phyloP scores from a whole-genome alignment of 2,797 vertebrate species.

The Taeniopygia guttata region DNA sequence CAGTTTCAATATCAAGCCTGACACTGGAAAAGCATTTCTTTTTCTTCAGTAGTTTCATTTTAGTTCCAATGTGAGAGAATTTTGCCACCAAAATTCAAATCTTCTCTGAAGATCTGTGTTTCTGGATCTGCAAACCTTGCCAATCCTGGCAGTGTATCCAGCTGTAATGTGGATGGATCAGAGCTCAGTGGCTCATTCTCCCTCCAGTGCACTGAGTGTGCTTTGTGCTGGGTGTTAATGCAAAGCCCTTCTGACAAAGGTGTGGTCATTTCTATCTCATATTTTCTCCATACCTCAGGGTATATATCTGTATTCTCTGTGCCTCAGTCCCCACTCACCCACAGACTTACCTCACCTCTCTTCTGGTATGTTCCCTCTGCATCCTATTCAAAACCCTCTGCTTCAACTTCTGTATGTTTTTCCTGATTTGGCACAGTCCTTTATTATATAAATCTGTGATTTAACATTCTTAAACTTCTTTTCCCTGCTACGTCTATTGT shows the following conservation, averaged over 20 bases:
- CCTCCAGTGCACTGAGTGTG: neutral
- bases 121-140: neutral
- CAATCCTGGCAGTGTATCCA: neutral
- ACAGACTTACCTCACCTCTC: neutral
- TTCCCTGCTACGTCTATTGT: neutral
- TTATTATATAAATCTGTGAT: neutral
- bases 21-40: neutral
- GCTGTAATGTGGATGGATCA: neutral
- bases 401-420: neutral
- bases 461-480: neutral
- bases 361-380: neutral
- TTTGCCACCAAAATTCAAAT: neutral
- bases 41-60: neutral
- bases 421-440: neutral
- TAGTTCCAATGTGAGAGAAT: neutral
- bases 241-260: neutral
- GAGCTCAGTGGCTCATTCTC: neutral
- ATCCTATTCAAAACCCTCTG: neutral
- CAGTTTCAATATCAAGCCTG: neutral
- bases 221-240: fast-evolving
- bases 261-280: fast-evolving
- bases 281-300: neutral
- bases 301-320: neutral
- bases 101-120: neutral
- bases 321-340: fast-evolving